Evolutionary conservation across 2,797 vertebrate species (phyloP).

Genomic region (Microctenopoma lineatum): DNA sequence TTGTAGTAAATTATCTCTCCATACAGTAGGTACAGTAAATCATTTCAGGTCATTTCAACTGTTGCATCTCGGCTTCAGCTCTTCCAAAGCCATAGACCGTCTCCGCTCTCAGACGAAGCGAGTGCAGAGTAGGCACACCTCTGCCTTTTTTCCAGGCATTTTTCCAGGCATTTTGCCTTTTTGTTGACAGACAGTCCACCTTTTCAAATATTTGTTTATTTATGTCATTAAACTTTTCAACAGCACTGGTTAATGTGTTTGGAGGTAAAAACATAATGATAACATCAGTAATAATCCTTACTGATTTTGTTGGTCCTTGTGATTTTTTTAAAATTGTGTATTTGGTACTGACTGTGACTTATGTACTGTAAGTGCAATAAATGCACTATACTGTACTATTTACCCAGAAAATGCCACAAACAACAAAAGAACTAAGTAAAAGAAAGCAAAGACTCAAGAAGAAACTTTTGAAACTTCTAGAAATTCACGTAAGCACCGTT

Average conservation of each 20-base stretch:
- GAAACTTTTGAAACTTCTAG: slow-evolving; percentile 1
- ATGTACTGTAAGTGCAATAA: not conserved
- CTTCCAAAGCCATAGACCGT: slow-evolving; percentile 19
- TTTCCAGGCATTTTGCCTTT: slow-evolving; percentile 10
- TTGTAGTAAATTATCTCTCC: slow-evolving; percentile 12
- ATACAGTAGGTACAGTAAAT: slow-evolving; percentile 17
- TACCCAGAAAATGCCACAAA: not conserved
- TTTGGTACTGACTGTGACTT: not conserved
- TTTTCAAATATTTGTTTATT: too few species aligned
- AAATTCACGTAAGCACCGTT: slow-evolving; percentile 28
- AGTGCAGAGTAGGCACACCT: slow-evolving; percentile 15
- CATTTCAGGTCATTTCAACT: slow-evolving; percentile 23
- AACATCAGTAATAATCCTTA: not conserved
- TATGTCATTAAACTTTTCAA: not conserved
- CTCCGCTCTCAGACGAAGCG: slow-evolving; percentile 35
- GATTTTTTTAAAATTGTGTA: not conserved
- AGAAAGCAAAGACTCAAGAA: not conserved
- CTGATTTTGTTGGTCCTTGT: not conserved
- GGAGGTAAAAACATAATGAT: slow-evolving; percentile 6
- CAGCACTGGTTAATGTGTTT: not conserved
- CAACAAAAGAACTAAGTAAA: not conserved
- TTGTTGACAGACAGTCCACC: slow-evolving; percentile 3
- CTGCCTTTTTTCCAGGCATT: not conserved
- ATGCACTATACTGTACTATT: not conserved
- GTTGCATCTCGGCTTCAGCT: slow-evolving; percentile 26